Evolutionary conservation across 2,797 vertebrate species (phyloP), one percentile per base, ranked within the genome.

Genomic region (Malurus leucopterus): DNA sequence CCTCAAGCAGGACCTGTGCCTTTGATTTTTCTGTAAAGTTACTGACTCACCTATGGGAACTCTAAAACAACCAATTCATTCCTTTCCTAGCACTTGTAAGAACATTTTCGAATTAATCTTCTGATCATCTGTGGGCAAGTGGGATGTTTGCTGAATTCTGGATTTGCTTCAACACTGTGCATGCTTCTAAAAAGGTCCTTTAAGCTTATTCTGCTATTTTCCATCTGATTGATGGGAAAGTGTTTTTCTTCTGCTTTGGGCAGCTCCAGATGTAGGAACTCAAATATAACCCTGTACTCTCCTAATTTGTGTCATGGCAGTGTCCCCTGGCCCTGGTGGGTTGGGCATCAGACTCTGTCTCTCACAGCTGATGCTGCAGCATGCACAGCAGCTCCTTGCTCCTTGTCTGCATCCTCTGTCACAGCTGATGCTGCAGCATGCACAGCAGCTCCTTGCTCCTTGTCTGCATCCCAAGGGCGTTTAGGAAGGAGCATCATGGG

Each of bases 11-110:
- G 34, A 84, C 47, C 58, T 79, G 18, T 50, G 49, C 51, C 41
- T 91, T 95, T 91, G 12, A 51, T 76, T 89, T 94, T 91, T 89
- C 40, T 91, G 53, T 88, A 41, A 54, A 86, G 87, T 93, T 91
- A 91, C 74, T 88, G 80, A 61, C 51, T 91, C 55, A 69, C 40
- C 58, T 77, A 15, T 82, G 58, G 76, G 74, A 92, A 78, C 68
- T 86, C 47, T 86, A 92, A 77, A 88, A 4, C 32, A 87, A 70
- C 20, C 41, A 73, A 46, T 89, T 76, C 15, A 29, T 92, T 88
- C 67, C 63, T 17, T 86, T 78, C 49, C 30, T 89, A 89, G 70
- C 1, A 1, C 74, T 88, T 93, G 29, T 61, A 78, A 67, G 41
- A 76, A 67, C 80, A 62, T 46, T 84, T 94, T 59, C 86, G 43